A percentile compares a stretch with the other conserved stretches of the same genome.
phyloP scores from a whole-genome alignment of 2,797 vertebrate genomes.

The Pempheris klunzingeri region DNA sequence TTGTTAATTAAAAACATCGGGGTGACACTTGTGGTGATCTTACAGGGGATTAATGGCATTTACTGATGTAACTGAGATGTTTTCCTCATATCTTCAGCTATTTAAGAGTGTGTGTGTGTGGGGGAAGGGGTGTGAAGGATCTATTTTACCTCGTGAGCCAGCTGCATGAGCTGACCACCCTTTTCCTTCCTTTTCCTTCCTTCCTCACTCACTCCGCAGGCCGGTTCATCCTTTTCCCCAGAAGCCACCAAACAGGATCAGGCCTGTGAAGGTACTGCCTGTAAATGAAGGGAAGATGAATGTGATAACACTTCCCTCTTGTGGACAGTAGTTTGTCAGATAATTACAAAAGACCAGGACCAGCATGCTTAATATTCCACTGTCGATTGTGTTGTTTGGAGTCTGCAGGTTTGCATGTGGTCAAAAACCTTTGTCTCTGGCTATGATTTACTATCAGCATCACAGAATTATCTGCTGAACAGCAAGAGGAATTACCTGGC shows the following conservation, averaged over 20 bases:
- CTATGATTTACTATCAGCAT: constrained; percentile 27
- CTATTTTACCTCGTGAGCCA: constrained; percentile 35
- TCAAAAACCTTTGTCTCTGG: constrained; percentile 19
- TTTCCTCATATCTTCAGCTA: background rate
- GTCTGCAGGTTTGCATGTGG: background rate
- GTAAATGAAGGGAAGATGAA: constrained; percentile 59
- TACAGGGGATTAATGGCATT: constrained; percentile 12
- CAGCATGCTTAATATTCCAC: background rate
- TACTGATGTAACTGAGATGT: background rate
- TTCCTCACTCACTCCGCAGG: constrained; percentile 10
- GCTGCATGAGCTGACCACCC: constrained; percentile 36
- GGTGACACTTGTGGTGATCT: constrained; percentile 19
- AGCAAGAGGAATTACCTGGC: constrained; percentile 54
- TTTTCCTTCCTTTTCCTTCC: constrained; percentile 11
- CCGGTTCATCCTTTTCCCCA: constrained; percentile 34
- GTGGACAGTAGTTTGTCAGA: constrained; percentile 76
- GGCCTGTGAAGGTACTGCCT: constrained; percentile 27
- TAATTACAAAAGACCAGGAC: constrained; percentile 35
- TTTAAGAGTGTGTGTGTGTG: background rate
- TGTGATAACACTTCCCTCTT: constrained; percentile 87
- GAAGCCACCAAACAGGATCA: constrained; percentile 48
- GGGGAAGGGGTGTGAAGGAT: background rate
- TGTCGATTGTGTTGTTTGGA: constrained; percentile 11
- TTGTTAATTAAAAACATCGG: constrained; percentile 26
- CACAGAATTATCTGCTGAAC: constrained; percentile 45